Conservation (phyloP, 2,113 vertebrate genomes). For the Gasterosteus aculeatus region DNA sequence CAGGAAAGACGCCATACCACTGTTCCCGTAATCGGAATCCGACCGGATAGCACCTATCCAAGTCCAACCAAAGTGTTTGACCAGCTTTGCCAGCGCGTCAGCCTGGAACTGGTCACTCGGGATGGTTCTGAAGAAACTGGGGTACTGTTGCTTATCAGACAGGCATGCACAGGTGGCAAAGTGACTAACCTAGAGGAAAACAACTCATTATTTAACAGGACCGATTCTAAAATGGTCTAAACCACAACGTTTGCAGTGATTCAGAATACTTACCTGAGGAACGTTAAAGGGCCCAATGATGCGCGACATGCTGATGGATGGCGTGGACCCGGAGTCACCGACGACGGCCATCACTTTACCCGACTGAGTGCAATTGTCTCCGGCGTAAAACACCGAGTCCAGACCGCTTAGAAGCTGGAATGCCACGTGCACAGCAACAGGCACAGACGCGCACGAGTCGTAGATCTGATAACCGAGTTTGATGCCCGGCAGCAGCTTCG, state of each 20-base stretch:
- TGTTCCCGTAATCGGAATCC: conserved; percentile 80
- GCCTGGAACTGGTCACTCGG: conserved; percentile 81
- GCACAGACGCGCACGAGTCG: conserved; percentile 72
- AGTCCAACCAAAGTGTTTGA: conserved; percentile 80
- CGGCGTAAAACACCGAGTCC: conserved; percentile 30
- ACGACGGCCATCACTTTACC: conserved; percentile 62
- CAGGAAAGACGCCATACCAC: conserved; percentile 75
- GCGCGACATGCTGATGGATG: conserved; percentile 74
- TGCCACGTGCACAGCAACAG: conserved; percentile 54
- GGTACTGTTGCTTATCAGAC: conserved; percentile 76
- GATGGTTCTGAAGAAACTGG: conserved; percentile 79
- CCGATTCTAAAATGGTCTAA: neutral
- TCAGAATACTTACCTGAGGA: conserved; percentile 65
- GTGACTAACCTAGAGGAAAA: conserved; percentile 74
- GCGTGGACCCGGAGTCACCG: conserved; percentile 76
- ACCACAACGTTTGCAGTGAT: rapidly evolving
- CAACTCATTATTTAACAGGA: neutral
- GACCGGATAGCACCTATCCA: conserved; percentile 81
- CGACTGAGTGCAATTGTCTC: conserved; percentile 36
- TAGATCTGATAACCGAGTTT: conserved; percentile 64
- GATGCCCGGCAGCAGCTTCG: conserved; percentile 63
- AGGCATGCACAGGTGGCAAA: conserved; percentile 78
- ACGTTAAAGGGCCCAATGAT: conserved; percentile 70
- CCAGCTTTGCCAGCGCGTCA: conserved; percentile 67
- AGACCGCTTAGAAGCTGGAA: conserved; percentile 70